A percentile compares a stretch with the other conserved stretches of the same genome.
phyloP scores from a whole-genome alignment of 2,113 vertebrate species.

The Marmota flaviventris region DNA sequence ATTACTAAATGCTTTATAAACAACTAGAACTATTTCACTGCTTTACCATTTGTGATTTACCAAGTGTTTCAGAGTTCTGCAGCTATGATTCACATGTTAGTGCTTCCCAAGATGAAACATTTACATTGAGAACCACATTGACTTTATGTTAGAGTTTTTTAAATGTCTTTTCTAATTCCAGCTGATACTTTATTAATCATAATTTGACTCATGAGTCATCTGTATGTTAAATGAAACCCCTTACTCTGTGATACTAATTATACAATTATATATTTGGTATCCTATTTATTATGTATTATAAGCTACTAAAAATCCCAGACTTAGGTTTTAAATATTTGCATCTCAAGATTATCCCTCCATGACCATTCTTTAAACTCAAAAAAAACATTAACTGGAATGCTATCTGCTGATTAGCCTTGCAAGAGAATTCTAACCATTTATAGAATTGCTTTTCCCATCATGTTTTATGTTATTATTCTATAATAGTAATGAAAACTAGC shows the following conservation, averaged over 20 bases:
- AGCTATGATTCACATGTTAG: background rate
- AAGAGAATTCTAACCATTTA: constrained; percentile 64
- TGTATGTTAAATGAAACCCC: constrained; percentile 16
- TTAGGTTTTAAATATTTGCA: background rate
- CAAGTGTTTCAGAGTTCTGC: background rate
- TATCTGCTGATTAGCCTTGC: constrained; percentile 32
- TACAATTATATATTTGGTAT: background rate
- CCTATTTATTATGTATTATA: constrained; percentile 4
- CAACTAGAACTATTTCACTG: background rate
- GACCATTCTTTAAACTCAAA: constrained; percentile 30
- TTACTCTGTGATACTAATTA: constrained; percentile 32
- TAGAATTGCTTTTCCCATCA: constrained; percentile 73
- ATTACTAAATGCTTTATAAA: constrained; percentile 48
- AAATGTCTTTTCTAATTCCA: constrained; percentile 38
- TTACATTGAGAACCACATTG: background rate
- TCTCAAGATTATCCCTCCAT: constrained; percentile 3
- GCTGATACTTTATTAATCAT: constrained; percentile 33
- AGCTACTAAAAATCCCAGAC: constrained; percentile 26
- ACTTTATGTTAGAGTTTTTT: background rate
- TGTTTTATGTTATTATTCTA: constrained; percentile 88
- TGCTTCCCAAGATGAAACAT: constrained; percentile 32
- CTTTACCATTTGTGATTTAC: background rate
- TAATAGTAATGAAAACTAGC: constrained; percentile 59
- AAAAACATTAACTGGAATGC: constrained; percentile 12
- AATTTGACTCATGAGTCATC: constrained; percentile 38